Evolutionary conservation across 2,888 invertebrate species (phyloP), one percentile per base, ranked within the genome.

Genomic region (Chaitophorus viminalis): DNA sequence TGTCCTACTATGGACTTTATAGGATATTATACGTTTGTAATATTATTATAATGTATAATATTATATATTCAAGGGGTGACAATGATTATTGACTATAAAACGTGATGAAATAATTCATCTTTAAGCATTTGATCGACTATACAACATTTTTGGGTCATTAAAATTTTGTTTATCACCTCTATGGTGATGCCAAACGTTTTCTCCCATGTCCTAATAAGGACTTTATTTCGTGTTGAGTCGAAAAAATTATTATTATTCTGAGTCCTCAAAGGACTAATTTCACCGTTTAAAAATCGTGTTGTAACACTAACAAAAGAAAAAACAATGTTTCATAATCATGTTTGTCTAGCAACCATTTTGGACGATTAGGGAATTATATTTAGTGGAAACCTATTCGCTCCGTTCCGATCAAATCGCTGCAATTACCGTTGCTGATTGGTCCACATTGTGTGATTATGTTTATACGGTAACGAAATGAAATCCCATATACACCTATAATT

Each of bases 91-190:
- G 52, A 60, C 60, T n/a, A 60, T 60, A 11, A n/a, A n/a, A 60
- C 17, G 11, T 76, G 84, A 77, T 85, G 84, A 85, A 85, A 68
- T n/a, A 68, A 85, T 85, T 85, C 84, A 85, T 85, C 77, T 85
- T 85, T 52, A 31, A 36, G 14, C 14, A 46, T 14, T 14, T 65
- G 65, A 5, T 39, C 4, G 39, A 79, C 65, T 9, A n/a, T n/a
- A 33, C 65, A 68, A 46, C 65, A 5, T 81, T 65, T 65, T n/a
- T 25, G 36, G 46, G 29, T 81, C 75, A 17, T 82, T 54, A 77
- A 60, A 60, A 8, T 60, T 60, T 76, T 81, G 81, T 60, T 33
- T 46, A 46, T 87, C 76, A 76, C 75, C 88, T 85, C 14, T 65
- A 85, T 88, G 83, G 46, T 84, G 70, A 25, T 60, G 52, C 4